Base-by-base conservation (phyloP, 2,797 vertebrate species). In the Myotis findleyi region DNA sequence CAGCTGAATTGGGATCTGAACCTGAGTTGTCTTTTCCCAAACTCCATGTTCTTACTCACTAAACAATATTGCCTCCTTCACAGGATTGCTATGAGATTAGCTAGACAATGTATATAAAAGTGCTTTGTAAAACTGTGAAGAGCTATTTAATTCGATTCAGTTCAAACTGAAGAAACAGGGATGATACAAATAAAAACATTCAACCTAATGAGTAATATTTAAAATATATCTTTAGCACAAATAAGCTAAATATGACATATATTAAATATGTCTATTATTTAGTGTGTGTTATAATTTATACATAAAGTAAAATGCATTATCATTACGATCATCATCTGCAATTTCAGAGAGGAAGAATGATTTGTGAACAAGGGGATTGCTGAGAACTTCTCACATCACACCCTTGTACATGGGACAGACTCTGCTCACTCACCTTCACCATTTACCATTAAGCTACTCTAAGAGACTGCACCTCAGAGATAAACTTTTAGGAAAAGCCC, bases 191-290 rank as follows among this genome's bases (percentile, higher is more conserved):
- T 59, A 80, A 20, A 88, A 94, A 88, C 6, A 44, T 16, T 76
- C 27, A 92, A 41, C 27, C 59, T 93, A 82, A 73, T 84, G 8
- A 92, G 41, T 66, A 89, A 33, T 79, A 93, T 44, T 87, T 93
- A 73, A 94, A 83, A 92, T 41, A 92, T 30, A 55, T n/a, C 36
- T 85, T 75, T 59, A 21, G 27, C 44, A 81, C 17, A 93, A 94
- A 88, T 75, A 89, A 92, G 6, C 59, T 62, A 62, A 62, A 62
- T 62, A 62, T 62, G 30, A 62, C 27, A 62, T 30, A 25, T 25
- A 30, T 30, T 30, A 62, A 62, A 30, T 23, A 49, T 59, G 25
- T 59, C 36, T 68, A 47, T 20, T 72, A 82, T 89, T 89, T 89
- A 80, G 36, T 62, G 62, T 10, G 36, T n/a, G 84, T 73, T 49